Base-by-base conservation (phyloP, 1,140 invertebrate species). In the Marisa cornuarietis region DNA sequence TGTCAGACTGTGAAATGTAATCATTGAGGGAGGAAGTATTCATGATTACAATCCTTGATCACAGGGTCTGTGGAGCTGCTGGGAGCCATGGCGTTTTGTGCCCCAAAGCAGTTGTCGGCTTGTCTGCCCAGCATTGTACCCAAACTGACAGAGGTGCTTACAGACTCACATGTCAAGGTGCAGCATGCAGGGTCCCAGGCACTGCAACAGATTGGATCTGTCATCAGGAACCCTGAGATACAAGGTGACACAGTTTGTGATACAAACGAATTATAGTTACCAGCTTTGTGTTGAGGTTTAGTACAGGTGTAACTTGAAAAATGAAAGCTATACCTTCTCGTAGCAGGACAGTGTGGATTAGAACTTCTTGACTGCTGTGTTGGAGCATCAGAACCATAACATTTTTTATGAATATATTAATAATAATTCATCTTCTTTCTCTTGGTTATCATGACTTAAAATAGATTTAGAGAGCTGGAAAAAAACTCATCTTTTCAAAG, bases 201-300 rank as follows among this genome's bases (percentile, higher is more conserved):
- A 72, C 92, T 99, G 4, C 95, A 95, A 90, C 96, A 99, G 82
- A 99, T 99, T 90, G 98, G 98, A 26, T 97, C 96, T 75, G 98
- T 99, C 66, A 99, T 99, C 80, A 93, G 96, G 83, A 99, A 99
- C 93, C 98, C 98, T 0, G 99, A 99, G 93, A 99, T 99, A 91
- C 96, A 98, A 94, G 94, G 94, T 95, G 90, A 81, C 54, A 18
- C 54, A 18, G 26, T 24, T 73, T 11, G 24, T 72, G 24, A 26
- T 7, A 11, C 71, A 42, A 22, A 22, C 11, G 6, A 13, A 1
- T 68, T 24, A 68, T 24, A 68, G 13, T 22, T 42, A 14, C 4
- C 11, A 16, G n/a, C n/a, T n/a, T n/a, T 10, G 66, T 68, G 22
- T 9, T 22, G 66, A 26, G 16, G 16, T 0, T 18, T 58, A 58